Conservation (phyloP, 2,113 vertebrate genomes). For the Hemicordylus capensis region DNA sequence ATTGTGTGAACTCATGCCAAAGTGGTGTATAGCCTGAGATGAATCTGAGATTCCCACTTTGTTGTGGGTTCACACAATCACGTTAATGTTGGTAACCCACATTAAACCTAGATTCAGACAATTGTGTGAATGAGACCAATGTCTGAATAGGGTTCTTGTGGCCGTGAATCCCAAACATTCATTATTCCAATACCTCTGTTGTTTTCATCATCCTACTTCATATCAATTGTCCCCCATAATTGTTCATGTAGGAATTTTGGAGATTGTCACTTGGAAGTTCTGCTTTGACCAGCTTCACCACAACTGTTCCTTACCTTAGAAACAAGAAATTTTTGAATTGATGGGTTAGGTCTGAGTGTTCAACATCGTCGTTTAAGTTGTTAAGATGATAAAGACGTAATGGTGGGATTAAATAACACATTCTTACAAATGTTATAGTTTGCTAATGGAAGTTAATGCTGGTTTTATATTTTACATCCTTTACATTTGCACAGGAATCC, state of each 20-base stretch:
- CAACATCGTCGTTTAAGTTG: neutral
- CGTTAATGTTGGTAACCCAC: too few species aligned
- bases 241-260: neutral
- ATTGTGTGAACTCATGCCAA: too few species aligned
- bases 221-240: neutral
- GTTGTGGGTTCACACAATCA: too few species aligned
- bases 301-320: conserved; percentile 5
- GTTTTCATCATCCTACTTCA: too few species aligned
- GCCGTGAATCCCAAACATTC: too few species aligned
- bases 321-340: neutral
- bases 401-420: conserved; percentile 3
- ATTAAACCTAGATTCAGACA: too few species aligned
- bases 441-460: conserved; percentile 30
- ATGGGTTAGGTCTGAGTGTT: neutral
- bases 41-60: too few species aligned
- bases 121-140: too few species aligned
- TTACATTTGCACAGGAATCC: neutral
- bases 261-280: neutral
- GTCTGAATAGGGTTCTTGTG: too few species aligned
- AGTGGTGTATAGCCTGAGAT: too few species aligned
- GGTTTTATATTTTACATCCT: neutral
- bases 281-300: neutral
- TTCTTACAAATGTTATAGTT: conserved; percentile 21
- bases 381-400: neutral
- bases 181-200: neutral